A percentile compares a stretch with the other conserved stretches of the same genome.
Conservation (phyloP, 2,113 vertebrate genomes). For the Sialia sialis region DNA sequence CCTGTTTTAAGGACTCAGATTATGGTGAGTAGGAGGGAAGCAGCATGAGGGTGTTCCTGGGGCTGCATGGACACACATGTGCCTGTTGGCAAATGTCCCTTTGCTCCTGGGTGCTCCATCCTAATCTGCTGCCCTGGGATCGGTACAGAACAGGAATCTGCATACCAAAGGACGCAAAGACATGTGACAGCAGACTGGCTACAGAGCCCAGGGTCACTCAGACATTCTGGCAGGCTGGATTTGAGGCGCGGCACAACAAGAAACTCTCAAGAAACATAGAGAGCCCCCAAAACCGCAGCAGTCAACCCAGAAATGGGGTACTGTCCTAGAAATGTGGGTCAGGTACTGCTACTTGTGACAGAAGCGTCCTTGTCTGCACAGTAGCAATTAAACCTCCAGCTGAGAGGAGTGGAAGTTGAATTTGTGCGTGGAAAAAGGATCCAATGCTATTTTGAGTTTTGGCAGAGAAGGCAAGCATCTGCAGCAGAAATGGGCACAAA, state of each 20-base stretch:
- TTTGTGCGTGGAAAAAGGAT: background rate
- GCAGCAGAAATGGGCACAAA: background rate
- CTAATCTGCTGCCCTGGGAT: background rate
- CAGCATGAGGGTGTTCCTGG: background rate
- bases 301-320: background rate
- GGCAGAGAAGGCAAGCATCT: background rate
- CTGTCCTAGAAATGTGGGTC: background rate
- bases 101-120: accelerated
- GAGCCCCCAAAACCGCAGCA: background rate
- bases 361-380: background rate
- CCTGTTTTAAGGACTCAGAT: conserved; percentile 97
- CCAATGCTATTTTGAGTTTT: background rate
- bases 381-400: background rate
- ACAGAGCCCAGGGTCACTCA: background rate
- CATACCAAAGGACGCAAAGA: background rate
- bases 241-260: background rate
- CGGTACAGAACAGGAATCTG: accelerated
- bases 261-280: background rate
- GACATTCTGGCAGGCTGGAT: background rate
- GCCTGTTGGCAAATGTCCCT: background rate
- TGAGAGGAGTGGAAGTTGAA: background rate
- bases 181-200: background rate
- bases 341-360: background rate
- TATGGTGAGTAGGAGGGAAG: conserved; percentile 75
- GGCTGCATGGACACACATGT: background rate